Conservation (phyloP, 2,113 vertebrate genomes). For the Dolichotis patagonum region DNA sequence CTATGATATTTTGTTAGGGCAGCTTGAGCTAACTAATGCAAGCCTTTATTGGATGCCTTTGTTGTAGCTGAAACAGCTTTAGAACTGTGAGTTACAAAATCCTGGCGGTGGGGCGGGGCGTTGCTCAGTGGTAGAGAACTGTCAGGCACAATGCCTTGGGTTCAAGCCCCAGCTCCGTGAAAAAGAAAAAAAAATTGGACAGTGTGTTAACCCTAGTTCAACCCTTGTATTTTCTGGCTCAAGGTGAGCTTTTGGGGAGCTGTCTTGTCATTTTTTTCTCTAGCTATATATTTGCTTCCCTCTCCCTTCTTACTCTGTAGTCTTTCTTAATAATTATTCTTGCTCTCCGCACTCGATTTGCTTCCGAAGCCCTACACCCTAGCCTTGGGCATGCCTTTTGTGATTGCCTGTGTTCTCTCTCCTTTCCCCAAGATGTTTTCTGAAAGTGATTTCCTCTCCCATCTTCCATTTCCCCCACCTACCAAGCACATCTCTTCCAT, state of each 20-base stretch:
- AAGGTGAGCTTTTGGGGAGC: not conserved
- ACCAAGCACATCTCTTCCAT: not conserved
- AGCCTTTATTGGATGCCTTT: not conserved
- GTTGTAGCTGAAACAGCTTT: not conserved
- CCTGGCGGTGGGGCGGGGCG: not conserved
- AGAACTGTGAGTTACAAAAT: not conserved
- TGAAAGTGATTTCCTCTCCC: conserved; percentile 6
- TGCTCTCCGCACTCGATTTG: not conserved
- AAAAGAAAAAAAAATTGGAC: not conserved
- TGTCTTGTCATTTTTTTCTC: not conserved
- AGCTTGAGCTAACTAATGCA: not conserved
- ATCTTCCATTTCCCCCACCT: not conserved
- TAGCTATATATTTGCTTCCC: not conserved
- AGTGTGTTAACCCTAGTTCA: not conserved
- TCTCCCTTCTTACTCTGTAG: not conserved
- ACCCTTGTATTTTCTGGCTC: not conserved
- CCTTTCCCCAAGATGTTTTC: conserved; percentile 37
- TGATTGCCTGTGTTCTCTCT: not conserved
- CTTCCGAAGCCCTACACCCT: not conserved
- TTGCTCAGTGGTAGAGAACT: not conserved
- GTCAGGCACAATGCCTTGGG: not conserved
- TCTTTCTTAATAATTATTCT: not conserved
- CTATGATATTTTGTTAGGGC: not conserved
- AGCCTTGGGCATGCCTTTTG: not conserved
- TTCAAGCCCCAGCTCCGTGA: not conserved